These are phyloP conservation scores for Rhea americana DNA, from an alignment of 2,113 vertebrate species.

Conservation along the genomic window DNA sequence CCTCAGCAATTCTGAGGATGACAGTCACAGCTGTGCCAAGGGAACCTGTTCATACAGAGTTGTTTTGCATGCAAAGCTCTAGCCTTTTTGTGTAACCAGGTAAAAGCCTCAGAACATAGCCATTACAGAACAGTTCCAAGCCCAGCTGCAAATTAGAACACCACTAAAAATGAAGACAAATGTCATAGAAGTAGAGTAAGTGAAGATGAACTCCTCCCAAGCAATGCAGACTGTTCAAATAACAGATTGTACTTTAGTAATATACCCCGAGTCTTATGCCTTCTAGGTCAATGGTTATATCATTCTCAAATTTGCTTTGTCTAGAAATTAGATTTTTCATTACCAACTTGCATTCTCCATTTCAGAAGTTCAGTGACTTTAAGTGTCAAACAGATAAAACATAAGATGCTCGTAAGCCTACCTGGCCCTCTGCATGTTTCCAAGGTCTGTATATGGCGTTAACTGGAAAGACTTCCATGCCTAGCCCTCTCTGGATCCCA, in stretches of 20 bases:
- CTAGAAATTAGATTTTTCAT: background rate
- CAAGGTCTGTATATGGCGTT: conserved; percentile 97
- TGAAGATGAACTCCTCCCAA: background rate
- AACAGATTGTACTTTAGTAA: background rate
- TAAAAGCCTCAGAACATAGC: background rate
- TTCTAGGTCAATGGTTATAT: background rate
- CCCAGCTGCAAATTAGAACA: background rate
- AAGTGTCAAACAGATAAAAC: background rate
- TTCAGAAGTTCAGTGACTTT: background rate
- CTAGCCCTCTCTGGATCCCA: conserved; percentile 93
- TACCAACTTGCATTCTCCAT: background rate
- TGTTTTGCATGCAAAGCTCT: background rate
- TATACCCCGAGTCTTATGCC: background rate
- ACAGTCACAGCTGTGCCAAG: rapidly evolving
- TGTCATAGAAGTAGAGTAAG: background rate
- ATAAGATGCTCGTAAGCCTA: conserved; percentile 27
- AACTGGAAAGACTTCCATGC: conserved; percentile 95
- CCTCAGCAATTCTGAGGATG: background rate
- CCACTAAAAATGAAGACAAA: background rate
- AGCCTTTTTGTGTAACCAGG: background rate
- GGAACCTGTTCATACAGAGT: background rate
- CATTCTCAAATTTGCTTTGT: background rate
- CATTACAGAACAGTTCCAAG: background rate
- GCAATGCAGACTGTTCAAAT: rapidly evolving
- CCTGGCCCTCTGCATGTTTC: conserved; percentile 98